Base-by-base conservation (phyloP, 1,140 invertebrate genomes). In the Stegodyphus dumicola region DNA sequence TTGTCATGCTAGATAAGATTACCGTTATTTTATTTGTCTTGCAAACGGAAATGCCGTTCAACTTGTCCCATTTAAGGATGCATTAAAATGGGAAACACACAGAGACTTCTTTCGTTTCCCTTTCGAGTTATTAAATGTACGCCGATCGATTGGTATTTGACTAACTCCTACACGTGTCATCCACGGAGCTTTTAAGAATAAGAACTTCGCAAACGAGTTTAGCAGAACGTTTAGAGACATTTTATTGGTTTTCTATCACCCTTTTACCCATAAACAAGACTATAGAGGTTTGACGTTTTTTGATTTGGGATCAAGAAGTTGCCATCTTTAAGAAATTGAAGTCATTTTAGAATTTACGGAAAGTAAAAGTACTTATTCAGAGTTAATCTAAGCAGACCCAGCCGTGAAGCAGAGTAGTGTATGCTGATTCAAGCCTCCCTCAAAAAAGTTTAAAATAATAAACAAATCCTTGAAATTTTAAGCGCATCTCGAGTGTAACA, bases 11-110 rank as follows among this genome's bases (percentile, higher is more conserved):
- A 85, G 81, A 85, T 77, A 70, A 85, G 81, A 85, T 85, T 85
- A 85, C 74, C 51, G 60, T 85, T 76, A 85, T 85, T 85, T 77
- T 85, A 85, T 85, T 85, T 85, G 74, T 85, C 81, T 85, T 69
- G 65, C 60, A 60, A 77, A 66, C 56, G 65, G 49, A 69, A 78
- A 80, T 67, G 56, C 60, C 65, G 33, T 51, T 6, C n/a, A 15
- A 54, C 51, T 75, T 52, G 51, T 53, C 60, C 66, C 77, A 17
- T 67, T 69, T 13, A 69, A 78, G 51, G 33, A 65, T 78, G 66
- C 69, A n/a, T 78, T 69, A 49, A 69, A 78, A 78, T 67, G 77
- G 77, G 52, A 66, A 78, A 54, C 77, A 78, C n/a, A 54, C n/a
- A 54, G 18, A 13, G 66, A 78, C 18, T 15, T 65, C 75, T 15